These are phyloP conservation scores for Baronia brevicornis DNA, from an alignment of 2,888 invertebrate genomes.

Conservation along the genomic window DNA sequence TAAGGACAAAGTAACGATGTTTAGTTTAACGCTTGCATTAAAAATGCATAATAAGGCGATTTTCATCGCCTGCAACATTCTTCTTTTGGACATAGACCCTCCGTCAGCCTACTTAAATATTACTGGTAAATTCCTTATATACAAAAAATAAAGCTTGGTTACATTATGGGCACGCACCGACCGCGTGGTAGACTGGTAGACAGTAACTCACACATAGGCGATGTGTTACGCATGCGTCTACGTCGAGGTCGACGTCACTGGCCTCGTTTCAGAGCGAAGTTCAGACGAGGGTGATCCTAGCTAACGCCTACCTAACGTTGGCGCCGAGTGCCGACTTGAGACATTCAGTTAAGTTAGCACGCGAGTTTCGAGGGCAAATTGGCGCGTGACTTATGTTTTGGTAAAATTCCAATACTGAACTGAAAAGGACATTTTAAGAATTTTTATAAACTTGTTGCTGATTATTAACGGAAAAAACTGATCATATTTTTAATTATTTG, in stretches of 20 bases:
- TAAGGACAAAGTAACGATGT: too few relatives aligned
- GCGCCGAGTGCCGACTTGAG: too few relatives aligned
- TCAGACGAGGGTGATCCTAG: slow-evolving; percentile 27
- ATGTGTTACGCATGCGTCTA: slow-evolving; percentile 61
- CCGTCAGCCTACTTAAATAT: too few relatives aligned
- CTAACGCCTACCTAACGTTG: slow-evolving; percentile 6
- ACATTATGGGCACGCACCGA: slow-evolving; percentile 41
- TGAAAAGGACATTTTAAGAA: slow-evolving; percentile 6
- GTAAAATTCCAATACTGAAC: slow-evolving; percentile 7
- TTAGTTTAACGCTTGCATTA: too few relatives aligned
- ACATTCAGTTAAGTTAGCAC: slow-evolving; percentile 9
- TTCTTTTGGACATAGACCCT: too few relatives aligned
- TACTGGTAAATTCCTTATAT: not conserved
- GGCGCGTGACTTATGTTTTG: slow-evolving; percentile 8
- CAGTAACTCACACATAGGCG: slow-evolving; percentile 48
- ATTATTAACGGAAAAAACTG: too few relatives aligned
- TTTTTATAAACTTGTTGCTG: too few relatives aligned
- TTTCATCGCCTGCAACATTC: too few relatives aligned
- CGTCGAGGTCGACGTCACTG: slow-evolving; percentile 57
- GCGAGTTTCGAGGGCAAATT: slow-evolving; percentile 11
- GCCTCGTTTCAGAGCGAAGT: slow-evolving; percentile 51
- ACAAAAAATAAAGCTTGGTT: not conserved
- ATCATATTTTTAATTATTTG: too few relatives aligned
- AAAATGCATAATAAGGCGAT: too few relatives aligned
- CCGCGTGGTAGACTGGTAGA: slow-evolving; percentile 60